Conservation (phyloP, 2,797 vertebrate species). For the Myiotriccus ornatus region DNA sequence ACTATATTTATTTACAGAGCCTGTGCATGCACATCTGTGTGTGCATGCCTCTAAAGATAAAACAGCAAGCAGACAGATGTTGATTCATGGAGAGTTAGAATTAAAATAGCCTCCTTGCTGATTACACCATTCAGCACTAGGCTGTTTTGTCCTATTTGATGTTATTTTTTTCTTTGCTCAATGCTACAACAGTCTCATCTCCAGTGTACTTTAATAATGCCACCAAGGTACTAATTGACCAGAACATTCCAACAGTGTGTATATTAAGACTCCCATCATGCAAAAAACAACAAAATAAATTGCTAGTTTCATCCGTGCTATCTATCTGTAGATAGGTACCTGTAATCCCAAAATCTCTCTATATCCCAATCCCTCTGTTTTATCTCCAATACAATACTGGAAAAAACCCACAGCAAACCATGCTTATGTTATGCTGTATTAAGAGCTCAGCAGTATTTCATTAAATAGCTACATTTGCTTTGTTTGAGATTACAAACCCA, state of each 20-base stretch:
- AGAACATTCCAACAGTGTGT: background rate
- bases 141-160: background rate
- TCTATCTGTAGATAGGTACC: background rate
- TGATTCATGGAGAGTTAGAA: constrained; percentile 10
- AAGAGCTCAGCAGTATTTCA: constrained; percentile 26
- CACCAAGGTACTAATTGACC: background rate
- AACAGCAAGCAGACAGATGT: constrained; percentile 4
- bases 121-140: constrained; percentile 10
- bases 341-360: background rate
- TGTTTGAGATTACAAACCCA: constrained; percentile 10
- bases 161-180: constrained; percentile 8
- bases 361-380: background rate
- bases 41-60: background rate
- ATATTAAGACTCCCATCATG: background rate
- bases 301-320: background rate
- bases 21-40: background rate
- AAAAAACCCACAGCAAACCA: background rate
- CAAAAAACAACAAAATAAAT: background rate
- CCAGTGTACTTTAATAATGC: background rate
- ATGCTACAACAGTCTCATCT: background rate
- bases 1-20: background rate
- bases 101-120: constrained; percentile 31
- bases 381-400: background rate
- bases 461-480: constrained; percentile 24
- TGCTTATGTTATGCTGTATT: background rate